These are phyloP conservation scores for Geodia barretti DNA, from an alignment of 37 sponge, comb jelly and placozoan species.

Conservation along the genomic window DNA sequence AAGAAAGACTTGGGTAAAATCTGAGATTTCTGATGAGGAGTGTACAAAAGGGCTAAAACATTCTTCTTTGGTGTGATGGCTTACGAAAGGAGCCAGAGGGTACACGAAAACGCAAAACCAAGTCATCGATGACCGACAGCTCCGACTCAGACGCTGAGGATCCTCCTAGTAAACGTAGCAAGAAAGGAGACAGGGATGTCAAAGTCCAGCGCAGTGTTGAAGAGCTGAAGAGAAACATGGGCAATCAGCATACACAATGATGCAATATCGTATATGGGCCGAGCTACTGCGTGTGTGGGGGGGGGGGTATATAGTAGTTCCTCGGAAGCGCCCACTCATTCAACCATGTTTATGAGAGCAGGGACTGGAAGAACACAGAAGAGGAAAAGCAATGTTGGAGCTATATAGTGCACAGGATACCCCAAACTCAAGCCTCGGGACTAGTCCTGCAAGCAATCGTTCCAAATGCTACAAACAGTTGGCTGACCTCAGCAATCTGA, in stretches of 20 bases:
- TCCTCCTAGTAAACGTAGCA: neutral
- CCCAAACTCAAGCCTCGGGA: no score
- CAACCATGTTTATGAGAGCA: slow-evolving; percentile 4
- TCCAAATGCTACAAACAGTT: slow-evolving; percentile 9
- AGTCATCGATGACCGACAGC: neutral
- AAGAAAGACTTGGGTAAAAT: no score
- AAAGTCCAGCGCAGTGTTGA: neutral
- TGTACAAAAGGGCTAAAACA: neutral
- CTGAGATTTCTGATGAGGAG: no score
- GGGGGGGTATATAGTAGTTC: no score
- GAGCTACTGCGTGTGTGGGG: no score
- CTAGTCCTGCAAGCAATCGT: neutral
- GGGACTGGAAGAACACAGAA: slow-evolving; percentile 6
- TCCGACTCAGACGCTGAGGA: neutral
- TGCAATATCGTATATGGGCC: slow-evolving; percentile 20
- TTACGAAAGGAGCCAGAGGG: neutral
- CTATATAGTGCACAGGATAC: neutral
- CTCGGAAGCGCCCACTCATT: no score
- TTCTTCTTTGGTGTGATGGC: slow-evolving; percentile 7
- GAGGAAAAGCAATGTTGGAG: neutral
- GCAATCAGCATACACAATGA: neutral
- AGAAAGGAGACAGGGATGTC: neutral
- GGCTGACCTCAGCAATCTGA: neutral
- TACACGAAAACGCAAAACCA: no score
- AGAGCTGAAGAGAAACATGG: neutral